phyloP scores from a whole-genome alignment of 2,888 invertebrate genomes.

The Alcis repandata region DNA sequence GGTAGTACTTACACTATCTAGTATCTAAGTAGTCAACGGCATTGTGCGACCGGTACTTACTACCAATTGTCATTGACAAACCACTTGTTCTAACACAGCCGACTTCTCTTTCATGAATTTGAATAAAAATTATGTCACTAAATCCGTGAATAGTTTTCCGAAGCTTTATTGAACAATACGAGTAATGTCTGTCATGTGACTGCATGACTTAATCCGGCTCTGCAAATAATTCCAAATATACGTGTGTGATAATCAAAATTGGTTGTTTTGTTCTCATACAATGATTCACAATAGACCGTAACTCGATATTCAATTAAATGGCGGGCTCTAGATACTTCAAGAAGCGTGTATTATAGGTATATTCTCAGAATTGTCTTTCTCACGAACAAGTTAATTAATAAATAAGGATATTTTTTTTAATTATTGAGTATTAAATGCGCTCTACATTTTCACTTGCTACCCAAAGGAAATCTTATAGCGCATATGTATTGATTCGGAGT shows the following conservation, averaged over 20 bases:
- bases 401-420: constrained; percentile 8
- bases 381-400: not conserved
- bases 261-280: constrained; percentile 25
- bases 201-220: constrained; percentile 17
- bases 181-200: constrained; percentile 20
- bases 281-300: constrained; percentile 36
- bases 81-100: constrained; percentile 11
- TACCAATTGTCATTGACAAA: constrained; percentile 15
- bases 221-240: constrained; percentile 17
- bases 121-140: not conserved
- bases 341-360: not conserved
- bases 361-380: not conserved
- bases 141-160: constrained; percentile 17
- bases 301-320: constrained; percentile 33
- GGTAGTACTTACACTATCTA: no score
- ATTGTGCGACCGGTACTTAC: not conserved
- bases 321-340: not conserved
- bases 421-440: not conserved
- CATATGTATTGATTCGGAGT: no score
- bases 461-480: no score
- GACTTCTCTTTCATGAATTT: not conserved
- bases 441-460: no score
- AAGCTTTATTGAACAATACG: not conserved
- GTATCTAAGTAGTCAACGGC: not conserved
- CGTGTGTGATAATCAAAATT: constrained; percentile 10